These are phyloP conservation scores for Anas acuta DNA, from an alignment of 2,797 vertebrate species.

Conservation along the genomic window DNA sequence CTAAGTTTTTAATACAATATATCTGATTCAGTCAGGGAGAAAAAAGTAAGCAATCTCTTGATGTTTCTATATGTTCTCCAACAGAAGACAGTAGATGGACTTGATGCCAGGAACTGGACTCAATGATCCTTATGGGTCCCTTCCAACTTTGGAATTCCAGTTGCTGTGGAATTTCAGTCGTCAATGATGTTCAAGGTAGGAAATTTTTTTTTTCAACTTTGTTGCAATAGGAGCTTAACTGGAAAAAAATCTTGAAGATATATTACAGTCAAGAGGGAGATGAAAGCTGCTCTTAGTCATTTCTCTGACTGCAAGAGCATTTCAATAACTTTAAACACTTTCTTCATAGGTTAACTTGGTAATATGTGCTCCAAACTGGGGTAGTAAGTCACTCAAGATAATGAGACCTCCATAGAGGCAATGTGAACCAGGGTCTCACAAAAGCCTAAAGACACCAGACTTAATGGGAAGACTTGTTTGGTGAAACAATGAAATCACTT, in stretches of 20 bases:
- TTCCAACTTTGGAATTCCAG: neutral
- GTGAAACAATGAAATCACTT: constrained; percentile 63
- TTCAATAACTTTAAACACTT: neutral
- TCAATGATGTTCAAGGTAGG: neutral
- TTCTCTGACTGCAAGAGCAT: neutral
- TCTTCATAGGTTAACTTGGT: neutral
- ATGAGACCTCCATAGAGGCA: constrained; percentile 15
- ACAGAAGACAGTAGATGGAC: neutral
- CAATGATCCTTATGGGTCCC: too few species aligned
- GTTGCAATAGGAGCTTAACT: neutral
- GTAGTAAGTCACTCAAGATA: neutral
- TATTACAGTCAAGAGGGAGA: neutral
- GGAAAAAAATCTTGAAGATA: neutral
- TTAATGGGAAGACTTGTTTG: constrained; percentile 67
- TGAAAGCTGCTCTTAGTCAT: neutral
- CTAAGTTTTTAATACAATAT: neutral
- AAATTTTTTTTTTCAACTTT: neutral
- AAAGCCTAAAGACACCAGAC: constrained; percentile 34
- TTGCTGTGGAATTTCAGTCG: neutral
- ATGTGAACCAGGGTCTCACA: constrained; percentile 8
- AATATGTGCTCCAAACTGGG: neutral
- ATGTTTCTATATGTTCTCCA: neutral
- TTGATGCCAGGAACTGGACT: too few species aligned
- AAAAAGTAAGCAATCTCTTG: neutral
- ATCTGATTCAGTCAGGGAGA: neutral